Base-by-base conservation (phyloP, 2,797 vertebrate species). In the Staurois parvus region DNA sequence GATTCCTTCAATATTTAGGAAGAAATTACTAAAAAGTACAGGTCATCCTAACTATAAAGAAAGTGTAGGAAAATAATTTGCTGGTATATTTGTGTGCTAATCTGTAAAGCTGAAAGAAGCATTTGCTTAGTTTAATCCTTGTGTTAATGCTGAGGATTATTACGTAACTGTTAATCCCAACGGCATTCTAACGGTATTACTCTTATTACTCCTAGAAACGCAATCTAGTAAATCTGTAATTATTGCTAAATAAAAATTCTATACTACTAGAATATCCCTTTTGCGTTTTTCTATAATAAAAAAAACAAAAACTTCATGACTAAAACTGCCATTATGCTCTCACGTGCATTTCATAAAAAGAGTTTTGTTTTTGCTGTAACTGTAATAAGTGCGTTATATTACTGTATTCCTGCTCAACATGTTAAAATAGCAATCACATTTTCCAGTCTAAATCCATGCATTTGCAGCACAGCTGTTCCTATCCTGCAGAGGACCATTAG, bases 121-220 rank as follows among this genome's bases (percentile, higher is more conserved):
- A 87, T 74, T 77, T 37, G 28, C 84, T 79, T 78, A 88, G 30
- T 79, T 32, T 2, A 88, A 84, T 76, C 75, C 3, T 72, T 79
- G 70, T 40, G 85, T 66, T 19, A 0, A 87, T 88, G 79, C 79
- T 9, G 32, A 83, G 30, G 15, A 81, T 94, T 93, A 92, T 59
- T 79, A 78, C 76, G 76, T 88, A 93, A 93, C 9, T n/a, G 87
- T 89, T 92, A 91, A 93, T 91, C 91, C 89, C 64, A n/a, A 78
- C 85, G 88, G 79, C 87, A 82, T 83, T 85, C 89, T 87, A 62
- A n/a, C 30, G 76, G 87, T 88, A 90, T 70, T 89, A 87, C 83
- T 26, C 68, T 59, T 76, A 81, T 79, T 62, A 37, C 10, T 9
- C 37, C 10, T 15, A 67, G 42, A 32, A 52, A 79, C 17, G 42